Base-by-base conservation (phyloP, 2,888 invertebrate genomes). In the Oscheius sp. region DNA sequence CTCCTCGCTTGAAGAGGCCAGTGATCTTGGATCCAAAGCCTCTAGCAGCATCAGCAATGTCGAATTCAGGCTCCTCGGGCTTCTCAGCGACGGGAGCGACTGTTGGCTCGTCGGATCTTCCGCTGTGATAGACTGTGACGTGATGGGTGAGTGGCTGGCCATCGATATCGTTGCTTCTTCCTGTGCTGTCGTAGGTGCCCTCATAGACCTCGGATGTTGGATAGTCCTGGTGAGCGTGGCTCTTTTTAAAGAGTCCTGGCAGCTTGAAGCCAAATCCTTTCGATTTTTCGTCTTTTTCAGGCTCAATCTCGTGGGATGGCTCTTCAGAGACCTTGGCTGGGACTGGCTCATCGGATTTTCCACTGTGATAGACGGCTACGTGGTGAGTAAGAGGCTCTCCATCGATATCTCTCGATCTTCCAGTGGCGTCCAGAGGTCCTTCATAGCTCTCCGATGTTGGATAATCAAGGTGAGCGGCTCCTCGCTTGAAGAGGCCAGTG, bases 141-240 rank as follows among this genome's bases (percentile, higher is more conserved):
- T 68, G 65, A 46, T 67, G 61, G 45, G 52, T 55, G 10, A 72
- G 52, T 23, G 72, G 72, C 8, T 58, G 17, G 6, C 39, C 58
- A 12, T 58, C 72, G 29, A 77, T 53, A 45, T 77, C 75, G 64
- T 15, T 29, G 34, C 58, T 39, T 31, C 70, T 58, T 15, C 50
- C 46, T 20, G 65, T 69, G 64, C 37, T 31, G 27, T 71, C 71
- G 42, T 74, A 20, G 17, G 75, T 71, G 20, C 75, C 68, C 8
- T 73, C 73, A 63, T 55, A 74, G 31, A 50, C n/a, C 34, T 70
- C 73, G 58, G 68, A 52, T 25, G 31, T 39, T 17, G 81, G 79
- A 65, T 81, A 81, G 65, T 79, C 80, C 25, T 66, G 71, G 34
- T 78, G 73, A 46, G 79, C 70, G 23, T 72, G 57, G 20, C 72